phyloP scores from a whole-genome alignment of 2,797 vertebrate species.

The Phoeniculus purpureus region DNA sequence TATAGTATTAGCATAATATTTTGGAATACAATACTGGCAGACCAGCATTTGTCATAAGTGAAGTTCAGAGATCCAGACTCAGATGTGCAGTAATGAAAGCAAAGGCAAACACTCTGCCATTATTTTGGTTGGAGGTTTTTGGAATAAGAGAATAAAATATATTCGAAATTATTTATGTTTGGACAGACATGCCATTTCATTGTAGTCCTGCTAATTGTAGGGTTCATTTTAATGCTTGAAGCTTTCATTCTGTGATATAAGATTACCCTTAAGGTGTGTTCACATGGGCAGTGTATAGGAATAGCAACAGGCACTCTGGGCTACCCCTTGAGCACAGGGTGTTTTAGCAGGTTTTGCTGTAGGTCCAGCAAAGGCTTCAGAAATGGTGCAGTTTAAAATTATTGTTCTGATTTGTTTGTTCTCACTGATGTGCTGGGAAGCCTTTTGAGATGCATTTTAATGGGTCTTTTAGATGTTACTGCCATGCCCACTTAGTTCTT shows the following conservation, averaged over 20 bases:
- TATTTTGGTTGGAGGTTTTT: neutral
- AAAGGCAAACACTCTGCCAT: neutral
- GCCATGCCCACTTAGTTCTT: neutral
- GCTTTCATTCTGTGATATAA: slow-evolving; percentile 7
- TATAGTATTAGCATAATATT: slow-evolving; percentile 21
- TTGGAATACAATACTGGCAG: neutral
- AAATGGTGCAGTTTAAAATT: neutral
- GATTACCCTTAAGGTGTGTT: neutral
- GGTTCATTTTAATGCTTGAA: neutral
- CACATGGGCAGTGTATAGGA: neutral
- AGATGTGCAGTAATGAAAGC: neutral
- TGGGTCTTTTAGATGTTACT: neutral
- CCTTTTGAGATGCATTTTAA: neutral
- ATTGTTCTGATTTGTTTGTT: neutral
- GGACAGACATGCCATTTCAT: neutral
- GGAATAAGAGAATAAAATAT: neutral
- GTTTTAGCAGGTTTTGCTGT: neutral
- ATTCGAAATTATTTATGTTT: slow-evolving; percentile 3
- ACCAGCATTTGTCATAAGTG: neutral
- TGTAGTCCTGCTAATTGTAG: neutral
- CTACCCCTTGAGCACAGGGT: neutral
- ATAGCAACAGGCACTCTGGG: neutral
- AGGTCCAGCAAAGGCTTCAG: neutral
- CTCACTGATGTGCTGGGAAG: neutral
- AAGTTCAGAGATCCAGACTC: neutral